Base-by-base conservation (phyloP, 2,888 invertebrate species). In the Melanostoma mellinum region DNA sequence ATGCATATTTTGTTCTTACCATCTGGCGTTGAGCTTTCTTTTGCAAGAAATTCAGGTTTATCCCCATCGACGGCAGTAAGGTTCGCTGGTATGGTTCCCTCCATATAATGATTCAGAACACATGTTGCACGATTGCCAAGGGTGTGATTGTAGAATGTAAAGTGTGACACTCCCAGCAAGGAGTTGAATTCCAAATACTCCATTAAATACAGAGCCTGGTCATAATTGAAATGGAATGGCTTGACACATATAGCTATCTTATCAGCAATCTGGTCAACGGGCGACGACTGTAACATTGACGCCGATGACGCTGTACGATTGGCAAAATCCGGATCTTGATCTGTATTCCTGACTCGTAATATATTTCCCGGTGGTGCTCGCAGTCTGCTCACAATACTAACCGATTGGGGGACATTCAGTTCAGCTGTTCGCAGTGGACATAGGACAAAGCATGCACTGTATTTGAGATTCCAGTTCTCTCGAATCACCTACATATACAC, bases 391-490 rank as follows among this genome's bases (percentile, higher is more conserved):
- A 96, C 94, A 69, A 96, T 92, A 67, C 96, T 95, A 48, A 96
- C 95, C n/a, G 94, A 93, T 84, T 92, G 92, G 0, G 96, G 96
- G 44, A 93, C 92, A 3, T 93, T 92, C 69, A 93, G 90, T 69
- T 94, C 93, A 0, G 90, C 89, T 56, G 92, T 92, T 40, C 94
- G 93, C 76, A 97, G 91, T 6, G 96, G 94, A 87, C 97, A 98
- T 84, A 97, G 92, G 35, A 98, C 94, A 90, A 97, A 98, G 87
- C 96, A 96, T 6, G 98, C 98, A 89, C 97, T 97, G 92, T 97
- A 98, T 89, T 97, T 96, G 35, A 98, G 92, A 90, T 97, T 97
- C 98, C 98, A 98, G 90, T 98, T 97, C 90, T 98, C 98, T 32
- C 97, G 93, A 76, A 98, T 97, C 3, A 96, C 94, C 95, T 94